Base-by-base conservation (phyloP, 2,113 vertebrate species). In the Oreotrochilus melanogaster region DNA sequence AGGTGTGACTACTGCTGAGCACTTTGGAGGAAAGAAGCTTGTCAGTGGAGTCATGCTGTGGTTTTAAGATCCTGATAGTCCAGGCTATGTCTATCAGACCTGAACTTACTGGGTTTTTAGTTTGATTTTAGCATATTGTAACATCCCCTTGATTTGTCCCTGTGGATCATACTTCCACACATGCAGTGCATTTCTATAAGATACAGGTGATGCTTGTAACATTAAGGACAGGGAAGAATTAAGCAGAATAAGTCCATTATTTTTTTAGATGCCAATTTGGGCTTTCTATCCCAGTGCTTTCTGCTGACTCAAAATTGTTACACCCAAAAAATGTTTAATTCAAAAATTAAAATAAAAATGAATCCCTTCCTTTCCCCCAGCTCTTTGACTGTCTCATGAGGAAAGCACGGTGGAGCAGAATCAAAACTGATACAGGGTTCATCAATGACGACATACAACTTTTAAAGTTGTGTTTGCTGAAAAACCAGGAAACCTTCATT, bases 291-390 rank as follows among this genome's bases (percentile, higher is more conserved):
- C 19, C 47, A 3, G 6, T 5, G 2, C 7, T 86, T 86, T 91
- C 27, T 71, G 35, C 33, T 86, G 31, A 70, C 16, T 76, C 18
- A 66, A 35, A 61, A 60, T 18, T 5, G 53, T 58, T 54, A 51
- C 21, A 14, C 31, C 9, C 33, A 84, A 87, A 58, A 4, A 60
- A 73, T 39, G 39, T 24, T 33, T 3, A 33, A 67, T 79, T 82
- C 5, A 75, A 82, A 84, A 81, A 57, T 22, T 51, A 35, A 85
- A 71, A 67, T 39, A 51, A 56, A 72, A 53, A 35, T 0, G 4
- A 31, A 10, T 9, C 7, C 16, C 4, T 10, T 0, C 1, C 8
- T 22, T 35, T 86, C 8, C 13, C 22, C 13, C 35, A 54, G 5
- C 2, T 45, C 48, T 57, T 89, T 74, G n/a, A n/a, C 25, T 64